These are phyloP conservation scores for Pyrochroa serraticornis DNA, from an alignment of 2,888 invertebrate genomes.

Conservation along the genomic window DNA sequence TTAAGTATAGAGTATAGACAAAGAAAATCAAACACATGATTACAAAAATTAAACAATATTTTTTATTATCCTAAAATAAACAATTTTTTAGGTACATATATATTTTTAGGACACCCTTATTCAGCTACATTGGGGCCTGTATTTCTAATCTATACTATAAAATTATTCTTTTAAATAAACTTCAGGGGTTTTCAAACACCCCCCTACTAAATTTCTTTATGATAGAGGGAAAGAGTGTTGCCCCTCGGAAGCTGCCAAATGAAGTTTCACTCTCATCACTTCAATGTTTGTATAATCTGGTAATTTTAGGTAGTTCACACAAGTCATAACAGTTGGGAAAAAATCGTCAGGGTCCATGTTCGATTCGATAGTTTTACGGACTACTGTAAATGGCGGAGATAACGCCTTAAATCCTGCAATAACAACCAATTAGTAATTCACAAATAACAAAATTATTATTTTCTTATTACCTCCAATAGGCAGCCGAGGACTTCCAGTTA, in stretches of 20 bases:
- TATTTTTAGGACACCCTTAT: conserved; percentile 24
- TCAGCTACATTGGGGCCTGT: conserved; percentile 33
- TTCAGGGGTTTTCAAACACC: conserved; percentile 25
- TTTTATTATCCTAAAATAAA: conserved; percentile 20
- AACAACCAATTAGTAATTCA: conserved; percentile 31
- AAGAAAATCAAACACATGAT: conserved; percentile 34
- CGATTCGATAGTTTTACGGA: conserved; percentile 91
- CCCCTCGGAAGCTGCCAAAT: conserved; percentile 91
- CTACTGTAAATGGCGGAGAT: conserved; percentile 95
- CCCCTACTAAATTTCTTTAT: conserved; percentile 60
- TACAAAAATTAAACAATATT: conserved; percentile 14
- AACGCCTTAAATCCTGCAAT: conserved; percentile 84
- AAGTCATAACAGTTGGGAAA: conserved; percentile 99
- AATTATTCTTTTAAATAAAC: conserved; percentile 31
- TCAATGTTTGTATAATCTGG: conserved; percentile 96
- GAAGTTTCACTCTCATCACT: conserved; percentile 91
- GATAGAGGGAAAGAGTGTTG: conserved; percentile 98
- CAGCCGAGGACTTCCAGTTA: conserved; percentile 96
- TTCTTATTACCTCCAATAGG: conserved; percentile 99
- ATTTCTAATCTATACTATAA: conserved; percentile 27
- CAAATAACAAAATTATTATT: no score
- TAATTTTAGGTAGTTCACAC: conserved; percentile 99
- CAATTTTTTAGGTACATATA: conserved; percentile 1
- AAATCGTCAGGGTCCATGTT: conserved; percentile 95
- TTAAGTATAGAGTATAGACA: no score